Evolutionary conservation across 2,797 vertebrate genomes (phyloP).

Genomic region (Enteromius mattozi): DNA sequence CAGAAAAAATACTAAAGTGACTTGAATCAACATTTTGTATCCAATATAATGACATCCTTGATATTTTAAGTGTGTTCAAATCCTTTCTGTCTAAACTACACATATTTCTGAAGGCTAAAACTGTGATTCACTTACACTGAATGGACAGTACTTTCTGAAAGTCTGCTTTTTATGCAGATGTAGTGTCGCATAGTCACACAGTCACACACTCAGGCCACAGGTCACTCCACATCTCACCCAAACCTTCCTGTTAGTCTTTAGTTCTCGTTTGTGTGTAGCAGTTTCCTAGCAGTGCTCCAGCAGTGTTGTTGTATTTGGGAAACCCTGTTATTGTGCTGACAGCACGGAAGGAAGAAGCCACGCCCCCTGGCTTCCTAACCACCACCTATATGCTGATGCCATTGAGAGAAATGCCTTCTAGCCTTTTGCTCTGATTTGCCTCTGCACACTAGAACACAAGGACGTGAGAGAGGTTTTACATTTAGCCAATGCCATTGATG

Average conservation of each 20-base stretch:
- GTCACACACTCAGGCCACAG: neutral
- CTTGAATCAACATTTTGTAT: neutral
- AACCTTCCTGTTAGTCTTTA: constrained; percentile 46
- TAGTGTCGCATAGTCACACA: neutral
- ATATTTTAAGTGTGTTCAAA: neutral
- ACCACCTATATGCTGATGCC: constrained; percentile 63
- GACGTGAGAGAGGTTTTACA: neutral
- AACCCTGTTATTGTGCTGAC: constrained; percentile 74
- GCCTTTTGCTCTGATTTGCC: constrained; percentile 42
- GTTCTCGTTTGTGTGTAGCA: constrained; percentile 11
- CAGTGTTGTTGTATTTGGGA: constrained; percentile 55
- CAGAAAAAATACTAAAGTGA: neutral
- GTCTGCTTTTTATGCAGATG: neutral
- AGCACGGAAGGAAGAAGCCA: constrained; percentile 76
- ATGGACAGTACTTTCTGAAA: neutral
- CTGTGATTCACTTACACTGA: neutral
- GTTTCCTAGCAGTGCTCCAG: constrained; percentile 26
- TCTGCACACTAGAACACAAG: constrained; percentile 1
- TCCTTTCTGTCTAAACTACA: neutral
- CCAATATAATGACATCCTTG: neutral
- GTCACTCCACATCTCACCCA: constrained; percentile 38
- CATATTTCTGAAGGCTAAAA: neutral
- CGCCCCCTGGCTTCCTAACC: constrained; percentile 62
- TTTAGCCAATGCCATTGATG: neutral
- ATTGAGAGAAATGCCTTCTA: constrained; percentile 69